Percentiles rank a stretch among this genome's conserved stretches.
Evolutionary conservation across 2,113 vertebrate genomes (phyloP).

Genomic region (Nansenia antarctica): DNA sequence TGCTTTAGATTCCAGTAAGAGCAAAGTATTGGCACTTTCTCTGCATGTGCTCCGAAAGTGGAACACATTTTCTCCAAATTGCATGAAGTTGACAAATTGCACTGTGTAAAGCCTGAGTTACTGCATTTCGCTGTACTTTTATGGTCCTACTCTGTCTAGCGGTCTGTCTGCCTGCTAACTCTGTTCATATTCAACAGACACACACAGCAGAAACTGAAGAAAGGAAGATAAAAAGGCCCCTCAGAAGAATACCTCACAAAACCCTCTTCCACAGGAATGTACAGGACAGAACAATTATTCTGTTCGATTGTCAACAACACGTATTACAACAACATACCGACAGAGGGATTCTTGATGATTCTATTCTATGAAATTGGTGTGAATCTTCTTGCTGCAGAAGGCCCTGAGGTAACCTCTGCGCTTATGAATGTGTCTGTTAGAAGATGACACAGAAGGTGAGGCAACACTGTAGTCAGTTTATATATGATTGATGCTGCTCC

Average conservation of each 20-base stretch:
- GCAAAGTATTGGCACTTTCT: not conserved
- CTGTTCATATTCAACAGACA: not conserved
- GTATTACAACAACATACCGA: too few relatives aligned
- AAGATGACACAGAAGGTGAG: conserved; percentile 73
- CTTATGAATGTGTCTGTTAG: not conserved
- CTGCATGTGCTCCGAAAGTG: not conserved
- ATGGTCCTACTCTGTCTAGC: not conserved
- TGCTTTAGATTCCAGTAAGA: not conserved
- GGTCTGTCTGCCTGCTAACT: not conserved
- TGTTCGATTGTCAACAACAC: too few relatives aligned
- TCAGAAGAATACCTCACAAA: too few relatives aligned
- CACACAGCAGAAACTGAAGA: not conserved
- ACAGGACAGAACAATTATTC: too few relatives aligned
- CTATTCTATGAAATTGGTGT: too few relatives aligned
- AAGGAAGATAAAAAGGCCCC: too few relatives aligned
- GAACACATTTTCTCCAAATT: not conserved
- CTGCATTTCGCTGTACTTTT: not conserved
- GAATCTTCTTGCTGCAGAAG: too few relatives aligned
- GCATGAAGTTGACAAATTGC: too few relatives aligned
- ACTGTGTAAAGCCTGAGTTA: too few relatives aligned
- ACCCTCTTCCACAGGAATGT: too few relatives aligned
- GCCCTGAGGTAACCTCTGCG: not conserved
- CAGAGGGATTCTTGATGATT: too few relatives aligned
- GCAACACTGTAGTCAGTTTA: conserved; percentile 68
- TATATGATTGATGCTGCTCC: conserved; percentile 83